These are phyloP conservation scores for Mastomys natalensis DNA, from an alignment of 2,113 vertebrate species.

Conservation along the genomic window DNA sequence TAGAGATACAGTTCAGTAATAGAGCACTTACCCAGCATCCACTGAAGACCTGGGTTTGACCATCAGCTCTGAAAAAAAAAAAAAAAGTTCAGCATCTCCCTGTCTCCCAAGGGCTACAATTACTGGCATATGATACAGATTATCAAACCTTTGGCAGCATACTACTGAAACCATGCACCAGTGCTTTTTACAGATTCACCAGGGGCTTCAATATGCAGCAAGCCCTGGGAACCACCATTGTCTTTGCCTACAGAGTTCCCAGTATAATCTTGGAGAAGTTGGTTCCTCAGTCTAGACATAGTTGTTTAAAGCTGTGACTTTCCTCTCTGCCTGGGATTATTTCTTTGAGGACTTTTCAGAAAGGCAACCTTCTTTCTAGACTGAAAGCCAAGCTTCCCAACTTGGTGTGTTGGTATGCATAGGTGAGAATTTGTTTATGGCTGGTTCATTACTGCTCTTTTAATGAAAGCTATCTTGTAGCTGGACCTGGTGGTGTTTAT, in stretches of 20 bases:
- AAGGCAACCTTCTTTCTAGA: not conserved
- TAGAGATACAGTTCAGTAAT: too few relatives aligned
- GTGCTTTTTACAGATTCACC: not conserved
- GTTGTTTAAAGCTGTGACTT: not conserved
- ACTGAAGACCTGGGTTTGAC: not conserved
- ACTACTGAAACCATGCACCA: not conserved
- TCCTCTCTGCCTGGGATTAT: not conserved
- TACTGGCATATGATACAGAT: not conserved
- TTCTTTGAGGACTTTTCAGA: not conserved
- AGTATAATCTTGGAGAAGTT: not conserved
- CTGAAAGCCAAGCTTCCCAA: not conserved
- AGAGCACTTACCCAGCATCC: not conserved
- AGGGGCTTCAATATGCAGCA: not conserved
- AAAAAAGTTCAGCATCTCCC: not conserved
- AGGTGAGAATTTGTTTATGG: not conserved
- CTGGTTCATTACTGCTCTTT: not conserved
- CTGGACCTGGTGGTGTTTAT: not conserved
- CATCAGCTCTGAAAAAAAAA: not conserved
- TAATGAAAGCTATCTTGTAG: not conserved
- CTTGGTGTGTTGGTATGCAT: not conserved
- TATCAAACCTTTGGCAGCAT: not conserved
- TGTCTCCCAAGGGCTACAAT: not conserved
- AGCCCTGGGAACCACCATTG: not conserved
- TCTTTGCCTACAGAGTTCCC: not conserved
- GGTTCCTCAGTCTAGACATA: not conserved